Evolutionary conservation across 2,888 invertebrate species (phyloP), one percentile per base, ranked within the genome.

Genomic region (Luperina nickerlii): DNA sequence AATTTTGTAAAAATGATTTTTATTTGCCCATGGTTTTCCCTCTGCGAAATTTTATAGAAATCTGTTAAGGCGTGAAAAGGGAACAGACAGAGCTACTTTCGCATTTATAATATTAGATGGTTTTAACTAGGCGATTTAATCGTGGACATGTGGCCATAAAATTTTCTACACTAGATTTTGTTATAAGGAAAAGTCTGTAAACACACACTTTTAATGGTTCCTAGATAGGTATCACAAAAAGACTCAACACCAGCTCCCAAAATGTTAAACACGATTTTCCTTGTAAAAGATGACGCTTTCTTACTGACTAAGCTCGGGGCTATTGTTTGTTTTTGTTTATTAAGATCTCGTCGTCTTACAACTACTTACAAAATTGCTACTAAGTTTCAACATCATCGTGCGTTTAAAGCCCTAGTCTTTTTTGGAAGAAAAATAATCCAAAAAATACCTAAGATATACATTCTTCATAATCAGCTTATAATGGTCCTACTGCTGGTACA

Each of bases 201-300:
- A 42, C 5, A 42, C 42, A 42, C 5, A 42, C 42, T 42, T 42
- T 42, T n/a, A n/a, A n/a, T n/a, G n/a, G n/a, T n/a, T n/a, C n/a
- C n/a, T n/a, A n/a, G n/a, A n/a, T n/a, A n/a, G n/a, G n/a, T n/a
- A n/a, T n/a, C n/a, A n/a, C n/a, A n/a, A n/a, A n/a, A n/a, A n/a
- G n/a, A n/a, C n/a, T n/a, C n/a, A n/a, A n/a, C n/a, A 38, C 0
- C 38, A 63, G n/a, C 60, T 79, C 38, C 60, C 11, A 67, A 79
- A 70, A 54, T 62, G n/a, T 54, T 13, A 24, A 62, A 38, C 66
- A 81, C 65, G 32, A 62, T 45, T 84, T 84, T 84, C 65, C 81
- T 79, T 54, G 51, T 79, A 71, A 71, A 65, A 51, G 62, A 79
- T 79, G 84, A 84, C 51, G 79, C 69, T 81, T 66, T 62, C 24